These are phyloP conservation scores for Aphis gossypii DNA, from an alignment of 1,140 invertebrate species.

Conservation along the genomic window DNA sequence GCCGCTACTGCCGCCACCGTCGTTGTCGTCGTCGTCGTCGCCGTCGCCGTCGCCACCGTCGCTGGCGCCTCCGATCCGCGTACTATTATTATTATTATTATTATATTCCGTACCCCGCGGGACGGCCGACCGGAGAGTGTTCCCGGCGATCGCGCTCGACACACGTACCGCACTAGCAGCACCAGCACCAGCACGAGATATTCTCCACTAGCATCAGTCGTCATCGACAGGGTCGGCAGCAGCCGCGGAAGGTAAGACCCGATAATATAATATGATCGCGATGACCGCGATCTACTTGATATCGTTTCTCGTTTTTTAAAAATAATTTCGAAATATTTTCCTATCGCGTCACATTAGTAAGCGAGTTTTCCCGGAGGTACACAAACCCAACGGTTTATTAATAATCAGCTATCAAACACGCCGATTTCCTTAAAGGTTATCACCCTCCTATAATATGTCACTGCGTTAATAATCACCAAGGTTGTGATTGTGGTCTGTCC, in stretches of 20 bases:
- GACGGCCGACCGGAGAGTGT: not conserved
- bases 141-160: slow-evolving; percentile 14
- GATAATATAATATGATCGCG: not conserved
- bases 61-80: not conserved
- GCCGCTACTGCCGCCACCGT: too few relatives aligned
- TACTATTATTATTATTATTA: not conserved
- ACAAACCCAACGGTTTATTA: not conserved
- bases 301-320: not conserved
- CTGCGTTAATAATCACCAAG: too few relatives aligned
- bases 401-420: not conserved
- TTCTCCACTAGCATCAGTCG: not conserved
- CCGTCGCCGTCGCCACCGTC: not conserved
- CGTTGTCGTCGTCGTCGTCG: too few relatives aligned
- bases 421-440: not conserved
- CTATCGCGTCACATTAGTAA: not conserved
- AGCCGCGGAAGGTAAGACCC: not conserved
- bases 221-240: not conserved
- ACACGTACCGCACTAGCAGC: not conserved
- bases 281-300: not conserved
- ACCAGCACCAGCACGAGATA: not conserved
- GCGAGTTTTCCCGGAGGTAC: not conserved
- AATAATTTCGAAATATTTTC: not conserved
- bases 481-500: not conserved
- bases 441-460: not conserved
- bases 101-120: not conserved